Percentiles rank a stretch among this genome's conserved stretches.
These are phyloP conservation scores for Papilio glaucus DNA, from an alignment of 1,140 invertebrate genomes.

Conservation along the genomic window DNA sequence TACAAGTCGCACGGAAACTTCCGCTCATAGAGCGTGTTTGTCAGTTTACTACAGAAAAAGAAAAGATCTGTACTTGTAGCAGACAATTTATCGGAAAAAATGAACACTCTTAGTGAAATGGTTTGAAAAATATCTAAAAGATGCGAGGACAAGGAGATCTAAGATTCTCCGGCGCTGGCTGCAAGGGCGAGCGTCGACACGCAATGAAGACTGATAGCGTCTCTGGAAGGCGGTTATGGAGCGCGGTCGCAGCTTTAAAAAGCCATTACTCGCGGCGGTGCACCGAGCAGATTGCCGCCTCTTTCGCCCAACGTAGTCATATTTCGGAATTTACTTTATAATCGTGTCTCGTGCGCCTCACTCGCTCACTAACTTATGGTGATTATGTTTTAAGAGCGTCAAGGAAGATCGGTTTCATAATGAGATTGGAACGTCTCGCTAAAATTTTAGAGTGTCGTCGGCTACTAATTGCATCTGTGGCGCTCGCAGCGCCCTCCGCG, in stretches of 20 bases:
- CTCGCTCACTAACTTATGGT: conserved; percentile 81
- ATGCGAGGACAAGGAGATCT: conserved; percentile 72
- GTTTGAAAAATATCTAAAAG: conserved; percentile 73
- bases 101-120: conserved; percentile 18
- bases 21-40: background rate
- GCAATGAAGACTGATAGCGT: conserved; percentile 82
- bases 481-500: conserved; percentile 52
- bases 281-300: conserved; percentile 76
- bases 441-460: conserved; percentile 81
- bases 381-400: conserved; percentile 81
- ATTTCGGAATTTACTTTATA: conserved; percentile 82
- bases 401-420: conserved; percentile 81
- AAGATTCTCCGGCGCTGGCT: conserved; percentile 64
- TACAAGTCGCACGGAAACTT: background rate
- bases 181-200: conserved; percentile 71
- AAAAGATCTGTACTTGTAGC: background rate
- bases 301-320: conserved; percentile 67
- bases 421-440: conserved; percentile 80
- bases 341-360: conserved; percentile 81
- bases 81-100: conserved; percentile 18
- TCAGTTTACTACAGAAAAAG: background rate
- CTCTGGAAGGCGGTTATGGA: conserved; percentile 78
- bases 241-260: conserved; percentile 82
- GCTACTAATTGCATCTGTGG: conserved; percentile 78
- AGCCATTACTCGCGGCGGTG: conserved; percentile 80